Base-by-base conservation (phyloP, 2,113 vertebrate species). In the Dicaeum eximium region DNA sequence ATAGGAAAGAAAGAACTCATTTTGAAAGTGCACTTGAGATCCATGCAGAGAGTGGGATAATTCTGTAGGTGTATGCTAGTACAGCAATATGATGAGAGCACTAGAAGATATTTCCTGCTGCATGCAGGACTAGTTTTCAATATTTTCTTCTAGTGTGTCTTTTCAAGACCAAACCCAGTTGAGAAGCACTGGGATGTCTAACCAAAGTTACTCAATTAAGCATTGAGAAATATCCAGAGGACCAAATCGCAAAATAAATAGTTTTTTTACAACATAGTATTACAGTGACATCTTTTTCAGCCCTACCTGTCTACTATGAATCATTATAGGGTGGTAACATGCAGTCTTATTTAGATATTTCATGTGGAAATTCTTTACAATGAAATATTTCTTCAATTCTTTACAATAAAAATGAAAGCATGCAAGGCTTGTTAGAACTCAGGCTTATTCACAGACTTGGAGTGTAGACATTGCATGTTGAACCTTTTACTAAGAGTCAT, bases 361-460 rank as follows among this genome's bases (percentile, higher is more conserved):
- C 15, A 20, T 47, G 22, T 91, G 45, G n/a, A 88, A 95, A 96
- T 89, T 57, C 37, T 88, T 51, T 88, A 40, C 37, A 82, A 67
- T 48, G 40, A 80, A 60, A 87, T n/a, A n/a, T n/a, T n/a, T n/a
- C n/a, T n/a, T n/a, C n/a, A 95, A 96, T 89, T 57, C 37, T 88
- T 51, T 88, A 40, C 37, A 82, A 67, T 48, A 44, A 80, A 60
- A 87, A 14, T 62, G 22, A 4, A 75, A 64, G 2, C 19, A 40
- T 28, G 6, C 0, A 0, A 66, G 24, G 27, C 7, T 70, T 30
- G 11, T 37, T 56, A 45, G 15, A 30, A 62, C 62, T 25, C 31
- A 57, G 54, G 7, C 10, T 94, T 89, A 53, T 90, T 90, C 51
- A 45, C 15, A 66, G 40, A 33, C 24, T 62, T 60, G 37, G 51